phyloP scores from a whole-genome alignment of 2,888 invertebrate species.

The Mystacides longicornis region DNA sequence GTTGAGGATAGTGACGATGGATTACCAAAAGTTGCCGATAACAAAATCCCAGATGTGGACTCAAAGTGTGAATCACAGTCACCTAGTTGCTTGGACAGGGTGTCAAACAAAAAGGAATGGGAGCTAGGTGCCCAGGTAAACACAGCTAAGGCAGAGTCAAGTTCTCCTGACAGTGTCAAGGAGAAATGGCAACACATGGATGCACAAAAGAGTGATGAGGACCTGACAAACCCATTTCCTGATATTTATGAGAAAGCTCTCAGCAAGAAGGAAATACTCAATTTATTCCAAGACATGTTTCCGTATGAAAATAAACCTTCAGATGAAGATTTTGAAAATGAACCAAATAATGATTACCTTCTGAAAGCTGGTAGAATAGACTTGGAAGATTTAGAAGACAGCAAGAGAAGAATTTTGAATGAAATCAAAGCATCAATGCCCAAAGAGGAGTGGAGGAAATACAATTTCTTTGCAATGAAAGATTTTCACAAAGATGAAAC shows the following conservation, averaged over 20 bases:
- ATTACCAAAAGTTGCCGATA: not conserved
- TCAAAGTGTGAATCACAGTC: not conserved
- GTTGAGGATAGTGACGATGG: slow-evolving; percentile 22
- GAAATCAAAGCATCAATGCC: slow-evolving; percentile 32
- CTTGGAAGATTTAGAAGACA: slow-evolving; percentile 39
- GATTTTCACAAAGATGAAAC: slow-evolving; percentile 40
- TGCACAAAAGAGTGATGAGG: slow-evolving; percentile 6
- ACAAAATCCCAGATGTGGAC: not conserved
- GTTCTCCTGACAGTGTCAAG: no score
- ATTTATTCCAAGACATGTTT: slow-evolving; percentile 27
- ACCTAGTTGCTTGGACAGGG: not conserved
- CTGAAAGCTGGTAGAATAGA: slow-evolving; percentile 34
- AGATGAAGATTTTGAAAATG: not conserved
- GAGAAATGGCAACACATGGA: no score
- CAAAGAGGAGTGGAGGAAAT: slow-evolving; percentile 33
- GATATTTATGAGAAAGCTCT: slow-evolving; percentile 17
- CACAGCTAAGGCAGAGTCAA: not conserved
- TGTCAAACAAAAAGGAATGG: not conserved
- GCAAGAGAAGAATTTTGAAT: slow-evolving; percentile 35
- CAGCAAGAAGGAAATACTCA: slow-evolving; percentile 16
- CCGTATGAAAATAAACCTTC: slow-evolving; percentile 33
- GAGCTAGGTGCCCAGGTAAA: not conserved
- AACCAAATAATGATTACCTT: slow-evolving; percentile 19
- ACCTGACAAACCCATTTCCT: slow-evolving; percentile 22
- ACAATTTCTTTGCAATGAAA: slow-evolving; percentile 45